A percentile compares a stretch with the other conserved stretches of the same genome.
Evolutionary conservation across 2,113 vertebrate genomes (phyloP).

Genomic region (Pithys albifrons): DNA sequence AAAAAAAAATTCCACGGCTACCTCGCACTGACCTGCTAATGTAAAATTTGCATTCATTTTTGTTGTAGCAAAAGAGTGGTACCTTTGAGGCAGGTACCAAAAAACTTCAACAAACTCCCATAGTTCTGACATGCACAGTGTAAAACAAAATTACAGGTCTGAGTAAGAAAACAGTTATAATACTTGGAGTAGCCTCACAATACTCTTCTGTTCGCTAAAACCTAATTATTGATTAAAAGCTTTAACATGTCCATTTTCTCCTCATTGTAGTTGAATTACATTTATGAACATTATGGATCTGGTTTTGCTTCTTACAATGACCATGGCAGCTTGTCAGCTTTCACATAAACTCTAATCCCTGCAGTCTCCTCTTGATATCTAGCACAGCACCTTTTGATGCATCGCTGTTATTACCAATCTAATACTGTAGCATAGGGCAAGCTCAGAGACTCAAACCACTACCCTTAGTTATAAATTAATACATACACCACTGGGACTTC

Average conservation of each 20-base stretch:
- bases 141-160: not conserved
- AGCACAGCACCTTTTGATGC: not conserved
- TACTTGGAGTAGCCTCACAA: not conserved
- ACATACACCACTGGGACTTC: not conserved
- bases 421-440: not conserved
- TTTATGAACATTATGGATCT: not conserved
- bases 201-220: not conserved
- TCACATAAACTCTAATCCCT: not conserved
- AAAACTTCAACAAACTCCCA: not conserved
- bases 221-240: slow-evolving; percentile 30
- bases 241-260: slow-evolving; percentile 2
- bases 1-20: slow-evolving; percentile 32
- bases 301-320: not conserved
- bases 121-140: not conserved
- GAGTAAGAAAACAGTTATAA: not conserved
- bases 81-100: not conserved
- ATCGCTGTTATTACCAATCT: not conserved
- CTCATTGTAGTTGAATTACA: not conserved
- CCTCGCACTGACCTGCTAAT: not conserved
- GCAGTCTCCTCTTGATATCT: slow-evolving; percentile 25
- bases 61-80: not conserved
- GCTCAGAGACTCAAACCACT: not conserved
- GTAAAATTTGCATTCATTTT: not conserved
- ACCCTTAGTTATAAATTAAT: not conserved
- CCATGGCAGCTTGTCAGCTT: not conserved